These are phyloP conservation scores for Sphenodon punctatus DNA, from an alignment of 2,797 vertebrate genomes.

Conservation along the genomic window DNA sequence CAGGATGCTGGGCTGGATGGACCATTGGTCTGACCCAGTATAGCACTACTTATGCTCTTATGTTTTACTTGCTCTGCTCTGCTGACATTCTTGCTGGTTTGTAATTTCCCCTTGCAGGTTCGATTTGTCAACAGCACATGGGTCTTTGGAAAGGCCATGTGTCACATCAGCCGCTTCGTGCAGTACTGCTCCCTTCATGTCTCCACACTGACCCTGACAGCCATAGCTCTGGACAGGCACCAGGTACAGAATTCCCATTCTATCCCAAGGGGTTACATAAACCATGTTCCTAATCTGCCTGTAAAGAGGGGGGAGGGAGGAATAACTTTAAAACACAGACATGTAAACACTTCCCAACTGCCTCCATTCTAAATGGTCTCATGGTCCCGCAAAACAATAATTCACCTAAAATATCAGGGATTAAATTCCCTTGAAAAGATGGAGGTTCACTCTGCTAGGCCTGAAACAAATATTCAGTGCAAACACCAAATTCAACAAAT, in stretches of 20 bases:
- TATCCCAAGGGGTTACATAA: background rate
- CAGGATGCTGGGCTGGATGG: no score
- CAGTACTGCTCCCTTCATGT: constrained; percentile 79
- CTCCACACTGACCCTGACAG: constrained; percentile 71
- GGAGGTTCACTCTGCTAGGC: no score
- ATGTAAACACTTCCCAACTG: no score
- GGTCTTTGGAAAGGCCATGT: constrained; percentile 76
- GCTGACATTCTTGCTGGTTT: background rate
- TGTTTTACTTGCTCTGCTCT: no score
- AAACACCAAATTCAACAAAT: no score
- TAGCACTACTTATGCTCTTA: no score
- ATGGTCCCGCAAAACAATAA: no score
- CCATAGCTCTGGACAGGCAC: constrained; percentile 74
- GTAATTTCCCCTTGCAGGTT: constrained; percentile 52
- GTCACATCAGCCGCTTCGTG: constrained; percentile 76
- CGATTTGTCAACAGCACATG: constrained; percentile 77
- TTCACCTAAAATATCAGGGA: no score
- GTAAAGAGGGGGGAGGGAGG: fast-evolving
- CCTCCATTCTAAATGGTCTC: no score
- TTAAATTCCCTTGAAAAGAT: no score
- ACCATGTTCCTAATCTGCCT: background rate
- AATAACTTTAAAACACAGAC: background rate
- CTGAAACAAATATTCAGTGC: no score
- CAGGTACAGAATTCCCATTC: constrained; percentile 41
- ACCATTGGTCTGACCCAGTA: no score